Evolutionary conservation across 2,888 invertebrate species (phyloP).

Genomic region (Baccha elongata): DNA sequence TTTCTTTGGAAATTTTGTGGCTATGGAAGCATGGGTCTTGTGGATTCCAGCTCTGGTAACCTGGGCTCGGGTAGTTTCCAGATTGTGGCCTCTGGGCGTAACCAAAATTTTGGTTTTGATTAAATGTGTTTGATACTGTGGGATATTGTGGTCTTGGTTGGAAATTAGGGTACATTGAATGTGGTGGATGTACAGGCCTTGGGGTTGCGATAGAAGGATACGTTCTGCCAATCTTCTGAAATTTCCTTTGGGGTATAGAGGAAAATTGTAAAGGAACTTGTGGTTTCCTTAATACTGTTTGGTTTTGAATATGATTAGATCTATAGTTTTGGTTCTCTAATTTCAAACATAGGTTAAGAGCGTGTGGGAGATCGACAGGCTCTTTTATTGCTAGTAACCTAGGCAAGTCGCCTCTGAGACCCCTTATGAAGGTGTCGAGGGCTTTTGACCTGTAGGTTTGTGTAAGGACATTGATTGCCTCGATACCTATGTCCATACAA

Average conservation of each 20-base stretch:
- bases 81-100: not conserved
- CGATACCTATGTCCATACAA: constrained; percentile 6
- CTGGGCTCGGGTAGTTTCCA: not conserved
- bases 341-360: constrained; percentile 15
- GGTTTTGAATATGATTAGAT: not conserved
- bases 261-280: not conserved
- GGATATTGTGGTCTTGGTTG: not conserved
- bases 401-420: constrained; percentile 36
- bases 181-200: not conserved
- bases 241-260: not conserved
- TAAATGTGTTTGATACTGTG: not conserved
- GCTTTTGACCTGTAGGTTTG: constrained; percentile 35
- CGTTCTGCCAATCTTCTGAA: not conserved
- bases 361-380: constrained; percentile 12
- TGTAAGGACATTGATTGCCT: constrained; percentile 7
- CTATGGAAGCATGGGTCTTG: too few species aligned
- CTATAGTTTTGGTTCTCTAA: not conserved
- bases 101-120: not conserved
- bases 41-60: not conserved
- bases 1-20: too few species aligned
- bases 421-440: constrained; percentile 30
- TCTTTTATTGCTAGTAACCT: constrained; percentile 22
- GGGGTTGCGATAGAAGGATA: not conserved
- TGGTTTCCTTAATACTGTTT: not conserved
- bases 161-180: not conserved